Base-by-base conservation (phyloP, 2,113 vertebrate species). In the Pitta sordida region DNA sequence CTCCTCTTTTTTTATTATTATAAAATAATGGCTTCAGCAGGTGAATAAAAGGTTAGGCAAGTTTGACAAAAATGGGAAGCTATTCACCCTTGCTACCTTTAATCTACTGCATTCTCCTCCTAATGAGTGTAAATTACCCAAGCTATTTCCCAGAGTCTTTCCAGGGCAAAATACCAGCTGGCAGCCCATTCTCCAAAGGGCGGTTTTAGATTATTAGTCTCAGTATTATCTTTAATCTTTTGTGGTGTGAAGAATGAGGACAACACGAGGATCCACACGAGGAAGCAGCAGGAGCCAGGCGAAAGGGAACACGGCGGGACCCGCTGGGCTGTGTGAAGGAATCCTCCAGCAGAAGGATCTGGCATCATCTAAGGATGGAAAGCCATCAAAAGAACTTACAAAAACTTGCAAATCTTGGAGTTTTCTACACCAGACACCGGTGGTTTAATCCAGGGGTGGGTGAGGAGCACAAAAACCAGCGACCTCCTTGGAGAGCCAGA, bases 81-180 rank as follows among this genome's bases (percentile, higher is more conserved):
- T 98, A 97, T 98, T 98, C 97, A 98, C 97, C 97, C 97, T 97
- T 98, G 97, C 97, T 98, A 98, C 98, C 98, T 98, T 98, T 98
- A 98, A 98, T 98, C 98, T 98, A 97, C 97, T 86, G 80, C 96
- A 98, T 98, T 98, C 97, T 98, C 90, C 95, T 96, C 60, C 95
- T 98, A 98, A 98, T 98, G 96, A 98, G 95, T 92, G 93, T 96
- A 98, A 98, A 98, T 98, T 98, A 98, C 98, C 92, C 94, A 78
- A 94, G 98, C 97, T 96, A 97, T 98, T 98, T 98, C 96, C 92
- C 96, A 93, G 95, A 95, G 97, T 93, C 97, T 98, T 98, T 98
- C 94, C 93, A 77, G 75, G 92, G 90, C 56, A 98, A 96, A 98
- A 98, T 98, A 96, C 95, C 94, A 93, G 88, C 95, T 3, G 5